Percentiles rank a stretch among this genome's conserved stretches.
These are phyloP conservation scores for Perithous albicinctus DNA, from an alignment of 2,888 invertebrate genomes.

Conservation along the genomic window DNA sequence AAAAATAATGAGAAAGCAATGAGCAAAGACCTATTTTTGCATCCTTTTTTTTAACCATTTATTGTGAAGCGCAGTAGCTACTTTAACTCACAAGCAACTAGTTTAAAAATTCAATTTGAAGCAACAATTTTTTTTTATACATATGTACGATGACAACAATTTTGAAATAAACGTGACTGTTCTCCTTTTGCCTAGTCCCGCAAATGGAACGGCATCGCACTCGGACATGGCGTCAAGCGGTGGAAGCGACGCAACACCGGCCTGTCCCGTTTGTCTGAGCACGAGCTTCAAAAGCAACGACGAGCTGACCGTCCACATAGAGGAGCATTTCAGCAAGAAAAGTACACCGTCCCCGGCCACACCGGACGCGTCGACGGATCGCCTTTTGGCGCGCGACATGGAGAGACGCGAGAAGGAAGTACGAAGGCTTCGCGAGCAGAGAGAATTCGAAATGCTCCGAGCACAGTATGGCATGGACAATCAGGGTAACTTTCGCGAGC, in stretches of 20 bases:
- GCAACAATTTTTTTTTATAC: no score
- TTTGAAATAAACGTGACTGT: no score
- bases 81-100: no score
- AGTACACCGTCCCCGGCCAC: constrained; percentile 84
- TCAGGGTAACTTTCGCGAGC: constrained; percentile 92
- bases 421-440: constrained; percentile 90
- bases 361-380: constrained; percentile 85
- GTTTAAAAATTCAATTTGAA: no score
- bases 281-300: constrained; percentile 83
- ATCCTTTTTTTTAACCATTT: no score
- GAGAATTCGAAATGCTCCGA: constrained; percentile 92
- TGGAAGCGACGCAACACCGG: constrained; percentile 79
- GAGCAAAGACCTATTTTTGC: no score
- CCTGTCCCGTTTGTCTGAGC: constrained; percentile 85
- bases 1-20: no score
- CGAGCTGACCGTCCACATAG: constrained; percentile 91
- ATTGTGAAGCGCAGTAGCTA: no score
- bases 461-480: constrained; percentile 96
- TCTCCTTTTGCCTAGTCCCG: constrained; percentile 77
- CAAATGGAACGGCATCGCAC: constrained; percentile 79
- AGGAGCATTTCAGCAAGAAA: constrained; percentile 90
- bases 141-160: no score
- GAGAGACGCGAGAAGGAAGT: constrained; percentile 88
- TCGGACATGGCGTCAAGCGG: constrained; percentile 81
- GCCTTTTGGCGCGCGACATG: constrained; percentile 86